Percentiles rank a stretch among this genome's conserved stretches.
phyloP scores from a whole-genome alignment of 1,140 invertebrate genomes.

The Bombus superbus region DNA sequence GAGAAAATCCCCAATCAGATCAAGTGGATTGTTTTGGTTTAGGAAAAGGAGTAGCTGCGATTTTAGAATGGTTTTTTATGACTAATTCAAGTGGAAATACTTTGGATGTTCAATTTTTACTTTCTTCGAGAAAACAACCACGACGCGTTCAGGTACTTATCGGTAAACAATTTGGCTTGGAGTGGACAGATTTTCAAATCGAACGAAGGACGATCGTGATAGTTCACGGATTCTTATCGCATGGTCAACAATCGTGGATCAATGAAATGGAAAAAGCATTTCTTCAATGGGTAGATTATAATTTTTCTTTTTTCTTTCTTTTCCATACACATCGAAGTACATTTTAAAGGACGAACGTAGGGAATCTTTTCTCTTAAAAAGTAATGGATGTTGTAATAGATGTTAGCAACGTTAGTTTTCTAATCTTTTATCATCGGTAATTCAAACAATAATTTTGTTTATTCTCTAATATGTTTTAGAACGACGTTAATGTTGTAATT shows the following conservation, averaged over 20 bases:
- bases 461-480: slow-evolving; percentile 68
- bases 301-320: background rate
- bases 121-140: slow-evolving; percentile 71
- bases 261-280: slow-evolving; percentile 82
- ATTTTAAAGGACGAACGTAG: background rate
- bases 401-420: background rate
- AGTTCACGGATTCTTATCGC: slow-evolving; percentile 84
- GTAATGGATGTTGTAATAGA: background rate
- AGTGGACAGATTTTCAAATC: slow-evolving; percentile 84
- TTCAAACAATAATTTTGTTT: background rate
- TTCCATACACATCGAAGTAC: background rate
- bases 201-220: slow-evolving; percentile 82
- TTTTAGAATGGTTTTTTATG: slow-evolving; percentile 69
- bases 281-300: slow-evolving; percentile 79
- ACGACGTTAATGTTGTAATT: slow-evolving; percentile 84
- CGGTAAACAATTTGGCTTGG: slow-evolving; percentile 84
- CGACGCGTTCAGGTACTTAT: slow-evolving; percentile 67
- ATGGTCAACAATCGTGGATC: slow-evolving; percentile 83
- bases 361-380: too few relatives aligned
- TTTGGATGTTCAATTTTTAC: slow-evolving; percentile 74
- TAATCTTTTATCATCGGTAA: background rate
- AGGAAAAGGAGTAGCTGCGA: slow-evolving; percentile 58
- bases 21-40: slow-evolving; percentile 77
- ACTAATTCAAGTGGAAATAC: slow-evolving; percentile 58
- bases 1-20: background rate